Conservation (phyloP, 2,113 vertebrate genomes). For the Amphilophus citrinellus region DNA sequence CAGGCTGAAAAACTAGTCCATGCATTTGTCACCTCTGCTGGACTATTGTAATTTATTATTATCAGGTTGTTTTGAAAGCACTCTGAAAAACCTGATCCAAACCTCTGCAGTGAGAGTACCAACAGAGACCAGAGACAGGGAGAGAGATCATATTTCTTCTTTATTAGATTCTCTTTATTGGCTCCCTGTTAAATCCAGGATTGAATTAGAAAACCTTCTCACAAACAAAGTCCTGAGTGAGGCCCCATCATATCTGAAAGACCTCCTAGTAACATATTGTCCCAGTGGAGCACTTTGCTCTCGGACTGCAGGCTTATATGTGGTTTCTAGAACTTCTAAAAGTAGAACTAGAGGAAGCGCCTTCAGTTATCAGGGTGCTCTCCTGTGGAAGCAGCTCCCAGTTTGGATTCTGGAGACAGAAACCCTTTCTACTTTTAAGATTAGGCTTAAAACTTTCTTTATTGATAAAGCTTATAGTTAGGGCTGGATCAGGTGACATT, state of each 20-base stretch:
- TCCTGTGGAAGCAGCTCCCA: not conserved
- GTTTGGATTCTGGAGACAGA: not conserved
- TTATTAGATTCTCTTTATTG: not conserved
- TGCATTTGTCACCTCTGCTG: not conserved
- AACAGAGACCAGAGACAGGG: not conserved
- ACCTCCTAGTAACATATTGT: not conserved
- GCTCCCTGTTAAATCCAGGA: constrained; percentile 6
- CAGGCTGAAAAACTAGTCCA: not conserved
- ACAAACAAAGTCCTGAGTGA: not conserved
- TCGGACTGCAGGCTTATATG: not conserved
- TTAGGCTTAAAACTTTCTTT: not conserved
- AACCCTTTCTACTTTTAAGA: not conserved
- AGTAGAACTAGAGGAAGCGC: not conserved
- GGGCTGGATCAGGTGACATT: not conserved
- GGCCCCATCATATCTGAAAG: not conserved
- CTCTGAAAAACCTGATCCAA: not conserved
- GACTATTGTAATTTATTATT: not conserved
- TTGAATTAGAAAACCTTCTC: not conserved
- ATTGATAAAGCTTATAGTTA: not conserved
- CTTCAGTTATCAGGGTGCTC: not conserved
- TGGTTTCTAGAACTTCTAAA: not conserved
- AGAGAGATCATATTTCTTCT: not conserved
- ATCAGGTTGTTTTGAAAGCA: not conserved
- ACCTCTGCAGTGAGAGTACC: not conserved
- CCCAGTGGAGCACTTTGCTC: not conserved